These are phyloP conservation scores for Eurois occulta DNA, from an alignment of 2,888 invertebrate species.

Conservation along the genomic window DNA sequence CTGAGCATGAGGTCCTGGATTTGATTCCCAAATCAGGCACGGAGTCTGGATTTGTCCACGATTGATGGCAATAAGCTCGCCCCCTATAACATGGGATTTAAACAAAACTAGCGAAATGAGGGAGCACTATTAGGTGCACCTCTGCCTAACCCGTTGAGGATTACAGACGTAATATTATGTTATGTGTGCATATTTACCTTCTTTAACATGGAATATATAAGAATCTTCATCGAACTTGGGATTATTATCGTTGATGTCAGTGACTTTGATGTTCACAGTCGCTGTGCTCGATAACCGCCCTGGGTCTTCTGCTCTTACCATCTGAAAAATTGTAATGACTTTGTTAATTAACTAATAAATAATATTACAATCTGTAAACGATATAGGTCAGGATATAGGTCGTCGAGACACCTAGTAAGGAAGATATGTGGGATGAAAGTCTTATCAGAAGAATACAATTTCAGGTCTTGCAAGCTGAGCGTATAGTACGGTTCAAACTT, in stretches of 20 bases:
- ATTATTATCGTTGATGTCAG: conserved; percentile 97
- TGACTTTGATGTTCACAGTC: conserved; percentile 96
- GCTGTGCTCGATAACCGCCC: conserved; percentile 95
- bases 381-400: rapidly evolving
- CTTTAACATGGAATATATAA: conserved; percentile 95
- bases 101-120: too few relatives aligned
- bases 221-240: conserved; percentile 96
- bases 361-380: background rate
- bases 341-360: background rate
- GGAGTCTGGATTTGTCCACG: background rate
- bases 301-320: conserved; percentile 96
- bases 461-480: background rate
- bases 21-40: background rate
- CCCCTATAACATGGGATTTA: too few relatives aligned
- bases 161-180: background rate
- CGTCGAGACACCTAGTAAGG: background rate
- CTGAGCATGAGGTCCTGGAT: background rate
- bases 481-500: background rate
- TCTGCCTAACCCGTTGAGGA: background rate
- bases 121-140: background rate
- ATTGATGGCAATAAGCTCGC: background rate
- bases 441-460: background rate
- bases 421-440: background rate
- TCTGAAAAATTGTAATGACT: conserved; percentile 83
- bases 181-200: conserved; percentile 87